Conservation (phyloP, 2,888 invertebrate genomes). For the Chaetoderma sp. region DNA sequence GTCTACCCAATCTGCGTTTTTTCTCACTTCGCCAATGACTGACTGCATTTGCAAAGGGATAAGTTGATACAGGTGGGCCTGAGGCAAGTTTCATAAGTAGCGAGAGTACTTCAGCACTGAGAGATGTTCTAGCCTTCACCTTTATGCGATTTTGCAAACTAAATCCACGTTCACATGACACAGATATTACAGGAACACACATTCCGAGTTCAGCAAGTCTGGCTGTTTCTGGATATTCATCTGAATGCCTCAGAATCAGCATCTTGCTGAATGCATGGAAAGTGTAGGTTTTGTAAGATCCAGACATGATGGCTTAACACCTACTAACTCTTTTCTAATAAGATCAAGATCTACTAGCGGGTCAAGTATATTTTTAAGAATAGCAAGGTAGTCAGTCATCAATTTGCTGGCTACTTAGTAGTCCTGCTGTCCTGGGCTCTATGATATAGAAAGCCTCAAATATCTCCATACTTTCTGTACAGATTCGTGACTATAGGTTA, state of each 20-base stretch:
- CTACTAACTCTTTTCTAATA: conserved; percentile 4
- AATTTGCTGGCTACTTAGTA: no score
- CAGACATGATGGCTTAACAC: neutral
- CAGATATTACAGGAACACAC: conserved; percentile 10
- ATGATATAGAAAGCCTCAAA: no score
- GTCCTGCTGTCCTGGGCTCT: no score
- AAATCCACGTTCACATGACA: neutral
- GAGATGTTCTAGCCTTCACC: conserved; percentile 10
- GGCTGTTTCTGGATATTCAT: conserved; percentile 11
- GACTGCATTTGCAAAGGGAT: no score
- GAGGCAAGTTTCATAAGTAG: no score
- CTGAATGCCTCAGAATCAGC: neutral
- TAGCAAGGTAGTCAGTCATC: no score
- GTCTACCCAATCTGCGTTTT: conserved; percentile 4
- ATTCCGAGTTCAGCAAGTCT: no score
- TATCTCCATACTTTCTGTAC: conserved; percentile 11
- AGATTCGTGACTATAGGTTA: conserved; percentile 5
- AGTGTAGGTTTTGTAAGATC: no score
- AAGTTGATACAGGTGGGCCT: no score
- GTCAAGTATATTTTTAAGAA: no score
- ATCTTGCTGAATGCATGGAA: neutral
- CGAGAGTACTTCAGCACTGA: conserved; percentile 3
- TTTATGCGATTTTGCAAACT: conserved; percentile 18
- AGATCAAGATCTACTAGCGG: no score
- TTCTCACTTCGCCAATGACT: no score